phyloP scores from a whole-genome alignment of 2,113 vertebrate species.

The Petromus typicus region DNA sequence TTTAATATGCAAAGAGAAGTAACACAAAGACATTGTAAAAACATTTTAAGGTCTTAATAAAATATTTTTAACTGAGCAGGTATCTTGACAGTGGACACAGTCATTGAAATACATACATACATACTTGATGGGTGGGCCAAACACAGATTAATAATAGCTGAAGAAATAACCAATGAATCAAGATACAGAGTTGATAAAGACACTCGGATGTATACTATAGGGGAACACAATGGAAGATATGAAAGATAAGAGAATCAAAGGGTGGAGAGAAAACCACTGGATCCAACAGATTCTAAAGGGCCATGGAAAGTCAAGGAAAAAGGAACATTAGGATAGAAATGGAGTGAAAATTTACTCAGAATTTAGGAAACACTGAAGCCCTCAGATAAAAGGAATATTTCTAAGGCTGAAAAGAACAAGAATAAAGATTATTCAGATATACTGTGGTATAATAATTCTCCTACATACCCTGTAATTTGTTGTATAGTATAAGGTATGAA shows the following conservation, averaged over 20 bases:
- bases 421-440: not conserved
- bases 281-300: not conserved
- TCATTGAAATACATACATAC: not conserved
- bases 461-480: not conserved
- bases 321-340: not conserved
- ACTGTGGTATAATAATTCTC: not conserved
- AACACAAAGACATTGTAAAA: not conserved
- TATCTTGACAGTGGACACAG: not conserved
- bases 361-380: not conserved
- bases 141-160: not conserved
- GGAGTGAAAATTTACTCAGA: not conserved
- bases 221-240: not conserved
- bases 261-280: too few species aligned
- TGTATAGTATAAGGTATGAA: not conserved
- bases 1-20: not conserved
- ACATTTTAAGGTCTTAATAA: not conserved
- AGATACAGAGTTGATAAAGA: not conserved
- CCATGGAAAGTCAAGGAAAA: not conserved
- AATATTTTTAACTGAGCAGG: not conserved
- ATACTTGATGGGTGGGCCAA: not conserved
- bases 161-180: not conserved
- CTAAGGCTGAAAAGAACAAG: not conserved
- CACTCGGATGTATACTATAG: not conserved
- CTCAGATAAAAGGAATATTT: not conserved
- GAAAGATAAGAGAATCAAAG: not conserved